Conservation (phyloP, 1,140 invertebrate genomes). For the Goniozus legneri region DNA sequence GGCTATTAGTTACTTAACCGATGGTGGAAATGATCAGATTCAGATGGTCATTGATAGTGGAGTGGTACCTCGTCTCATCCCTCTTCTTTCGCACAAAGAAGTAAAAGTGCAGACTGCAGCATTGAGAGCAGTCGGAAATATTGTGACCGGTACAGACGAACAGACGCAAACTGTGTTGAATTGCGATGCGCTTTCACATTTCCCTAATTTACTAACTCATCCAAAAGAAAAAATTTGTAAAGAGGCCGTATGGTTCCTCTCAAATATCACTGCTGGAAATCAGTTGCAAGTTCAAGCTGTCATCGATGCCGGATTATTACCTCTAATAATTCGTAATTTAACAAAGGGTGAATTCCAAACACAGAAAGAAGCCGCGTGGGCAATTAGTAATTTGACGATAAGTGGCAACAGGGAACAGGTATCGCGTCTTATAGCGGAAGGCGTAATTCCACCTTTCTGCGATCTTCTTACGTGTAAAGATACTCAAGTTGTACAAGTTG, state of each 20-base stretch:
- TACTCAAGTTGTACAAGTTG: slow-evolving; percentile 83
- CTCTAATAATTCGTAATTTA: slow-evolving; percentile 91
- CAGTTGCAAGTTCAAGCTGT: slow-evolving; percentile 95
- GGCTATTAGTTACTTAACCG: slow-evolving; percentile 98
- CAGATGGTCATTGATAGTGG: slow-evolving; percentile 97
- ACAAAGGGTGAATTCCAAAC: slow-evolving; percentile 92
- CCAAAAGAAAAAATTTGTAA: slow-evolving; percentile 82
- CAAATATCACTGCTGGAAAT: slow-evolving; percentile 98
- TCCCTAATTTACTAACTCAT: slow-evolving; percentile 84
- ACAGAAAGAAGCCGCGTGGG: slow-evolving; percentile 99
- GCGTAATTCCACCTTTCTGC: slow-evolving; percentile 89
- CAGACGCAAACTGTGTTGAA: slow-evolving; percentile 79
- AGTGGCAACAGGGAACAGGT: slow-evolving; percentile 92
- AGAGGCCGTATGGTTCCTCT: slow-evolving; percentile 98
- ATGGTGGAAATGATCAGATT: slow-evolving; percentile 98
- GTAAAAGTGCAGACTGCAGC: slow-evolving; percentile 98
- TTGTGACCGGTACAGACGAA: slow-evolving; percentile 98
- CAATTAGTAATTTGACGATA: slow-evolving; percentile 97
- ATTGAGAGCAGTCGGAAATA: slow-evolving; percentile 95
- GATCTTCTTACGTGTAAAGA: slow-evolving; percentile 87
- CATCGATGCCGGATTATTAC: slow-evolving; percentile 90
- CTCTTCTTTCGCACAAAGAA: slow-evolving; percentile 91
- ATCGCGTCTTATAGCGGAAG: slow-evolving; percentile 79
- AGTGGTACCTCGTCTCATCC: slow-evolving; percentile 91
- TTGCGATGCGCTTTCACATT: slow-evolving; percentile 84